These are phyloP conservation scores for Pycnonotus jocosus DNA, from an alignment of 2,113 vertebrate genomes.

Conservation along the genomic window DNA sequence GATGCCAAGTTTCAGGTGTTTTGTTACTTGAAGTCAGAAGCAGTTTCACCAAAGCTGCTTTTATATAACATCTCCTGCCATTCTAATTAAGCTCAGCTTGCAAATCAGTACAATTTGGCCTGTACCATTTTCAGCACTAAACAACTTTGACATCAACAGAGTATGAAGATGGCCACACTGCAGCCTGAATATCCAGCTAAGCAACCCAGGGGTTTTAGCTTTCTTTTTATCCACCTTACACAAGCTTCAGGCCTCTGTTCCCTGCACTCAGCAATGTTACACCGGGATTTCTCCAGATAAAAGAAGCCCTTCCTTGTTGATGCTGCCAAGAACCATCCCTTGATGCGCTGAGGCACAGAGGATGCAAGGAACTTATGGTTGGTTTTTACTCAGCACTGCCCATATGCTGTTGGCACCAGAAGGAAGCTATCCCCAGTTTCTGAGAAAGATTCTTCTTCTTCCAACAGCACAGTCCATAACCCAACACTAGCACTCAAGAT, in stretches of 20 bases:
- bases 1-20: neutral
- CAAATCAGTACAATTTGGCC: neutral
- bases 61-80: neutral
- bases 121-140: neutral
- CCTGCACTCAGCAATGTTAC: neutral
- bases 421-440: neutral
- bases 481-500: neutral
- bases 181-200: neutral
- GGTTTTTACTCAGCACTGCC: neutral
- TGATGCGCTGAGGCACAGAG: neutral
- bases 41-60: neutral
- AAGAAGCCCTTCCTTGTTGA: neutral
- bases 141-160: neutral
- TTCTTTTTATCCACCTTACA: neutral
- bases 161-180: neutral
- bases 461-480: neutral
- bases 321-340: neutral
- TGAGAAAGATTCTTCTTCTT: neutral
- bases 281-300: neutral
- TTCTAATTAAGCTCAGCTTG: neutral
- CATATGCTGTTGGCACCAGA: neutral
- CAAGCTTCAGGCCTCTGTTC: neutral
- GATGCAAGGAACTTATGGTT: rapidly evolving
- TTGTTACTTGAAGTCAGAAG: neutral
- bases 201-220: neutral